Evolutionary conservation across 2,113 vertebrate species (phyloP).

Genomic region (Callospermophilus lateralis): DNA sequence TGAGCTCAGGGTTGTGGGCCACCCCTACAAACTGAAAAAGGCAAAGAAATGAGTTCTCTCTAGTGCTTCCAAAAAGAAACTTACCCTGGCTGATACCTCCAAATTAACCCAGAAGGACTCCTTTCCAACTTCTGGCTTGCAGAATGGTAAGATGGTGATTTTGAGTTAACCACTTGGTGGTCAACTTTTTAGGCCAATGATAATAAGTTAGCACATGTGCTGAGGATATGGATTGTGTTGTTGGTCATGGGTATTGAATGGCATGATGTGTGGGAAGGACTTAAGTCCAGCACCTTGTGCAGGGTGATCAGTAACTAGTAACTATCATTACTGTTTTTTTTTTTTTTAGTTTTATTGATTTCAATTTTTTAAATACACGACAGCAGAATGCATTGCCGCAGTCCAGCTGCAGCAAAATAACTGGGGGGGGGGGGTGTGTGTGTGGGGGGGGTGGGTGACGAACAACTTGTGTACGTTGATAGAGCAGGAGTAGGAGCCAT

Average conservation of each 20-base stretch:
- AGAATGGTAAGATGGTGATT: neutral
- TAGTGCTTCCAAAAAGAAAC: neutral
- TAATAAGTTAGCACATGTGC: neutral
- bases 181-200: neutral
- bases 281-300: neutral
- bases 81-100: no score
- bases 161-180: neutral
- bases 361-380: no score
- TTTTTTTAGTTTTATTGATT: no score
- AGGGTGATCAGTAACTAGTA: neutral
- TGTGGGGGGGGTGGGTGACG: no score
- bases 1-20: neutral
- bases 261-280: neutral
- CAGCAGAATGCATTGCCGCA: no score
- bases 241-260: neutral
- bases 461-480: no score
- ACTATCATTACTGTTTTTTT: neutral
- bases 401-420: no score
- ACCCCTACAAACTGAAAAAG: neutral
- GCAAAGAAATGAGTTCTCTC: neutral
- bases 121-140: neutral
- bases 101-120: neutral
- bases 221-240: neutral
- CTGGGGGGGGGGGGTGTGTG: no score
- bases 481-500: no score